These are phyloP conservation scores for Takifugu ocellatus DNA, from an alignment of 2,797 vertebrate species.

Conservation along the genomic window DNA sequence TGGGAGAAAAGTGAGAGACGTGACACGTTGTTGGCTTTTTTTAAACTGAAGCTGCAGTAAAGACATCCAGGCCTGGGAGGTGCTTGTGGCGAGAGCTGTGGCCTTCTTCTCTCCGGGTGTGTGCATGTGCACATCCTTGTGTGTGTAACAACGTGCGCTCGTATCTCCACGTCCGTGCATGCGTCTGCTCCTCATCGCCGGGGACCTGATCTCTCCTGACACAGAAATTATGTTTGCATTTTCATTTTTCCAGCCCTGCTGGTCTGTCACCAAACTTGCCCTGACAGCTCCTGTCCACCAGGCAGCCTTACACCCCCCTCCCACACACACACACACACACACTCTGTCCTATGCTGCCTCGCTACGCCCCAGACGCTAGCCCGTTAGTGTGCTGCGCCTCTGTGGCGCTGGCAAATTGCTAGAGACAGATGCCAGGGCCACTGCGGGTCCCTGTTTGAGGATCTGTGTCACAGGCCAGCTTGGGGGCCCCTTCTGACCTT, in stretches of 20 bases:
- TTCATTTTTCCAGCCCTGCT: constrained; percentile 84
- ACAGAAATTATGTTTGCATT: constrained; percentile 92
- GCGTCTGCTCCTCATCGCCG: constrained; percentile 66
- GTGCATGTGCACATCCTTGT: constrained; percentile 17
- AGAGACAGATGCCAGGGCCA: constrained; percentile 92
- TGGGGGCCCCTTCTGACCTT: constrained; percentile 88
- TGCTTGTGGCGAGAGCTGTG: neutral
- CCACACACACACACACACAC: constrained; percentile 21
- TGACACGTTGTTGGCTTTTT: constrained; percentile 13
- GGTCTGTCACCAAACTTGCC: constrained; percentile 82
- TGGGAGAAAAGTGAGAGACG: constrained; percentile 6
- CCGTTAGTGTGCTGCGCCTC: neutral
- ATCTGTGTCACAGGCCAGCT: constrained; percentile 87
- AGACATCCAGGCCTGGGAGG: constrained; percentile 15
- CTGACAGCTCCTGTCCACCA: constrained; percentile 91
- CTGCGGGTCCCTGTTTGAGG: constrained; percentile 82
- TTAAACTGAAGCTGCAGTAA: constrained; percentile 12
- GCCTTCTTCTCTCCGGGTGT: constrained; percentile 32
- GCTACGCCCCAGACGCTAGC: constrained; percentile 78
- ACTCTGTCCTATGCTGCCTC: constrained; percentile 56
- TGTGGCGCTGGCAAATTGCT: constrained; percentile 70
- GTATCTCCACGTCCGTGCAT: constrained; percentile 44
- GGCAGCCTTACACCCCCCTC: constrained; percentile 73
- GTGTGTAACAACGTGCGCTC: constrained; percentile 34
- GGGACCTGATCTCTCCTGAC: constrained; percentile 83